These are phyloP conservation scores for Eupleurogrammus muticus DNA, from an alignment of 2,797 vertebrate genomes.

Conservation along the genomic window DNA sequence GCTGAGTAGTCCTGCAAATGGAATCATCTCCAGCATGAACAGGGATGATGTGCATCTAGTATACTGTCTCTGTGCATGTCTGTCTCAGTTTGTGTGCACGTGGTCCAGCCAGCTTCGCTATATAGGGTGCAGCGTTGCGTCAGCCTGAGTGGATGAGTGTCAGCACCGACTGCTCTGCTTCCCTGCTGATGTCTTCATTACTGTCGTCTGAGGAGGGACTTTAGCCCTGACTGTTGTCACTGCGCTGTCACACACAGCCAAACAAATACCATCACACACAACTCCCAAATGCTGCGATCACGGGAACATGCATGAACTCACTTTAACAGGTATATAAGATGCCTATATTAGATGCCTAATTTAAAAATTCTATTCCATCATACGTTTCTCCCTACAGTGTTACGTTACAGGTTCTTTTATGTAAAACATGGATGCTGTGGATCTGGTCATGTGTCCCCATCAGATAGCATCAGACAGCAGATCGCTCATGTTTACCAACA, in stretches of 20 bases:
- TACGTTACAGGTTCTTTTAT: conserved; percentile 26
- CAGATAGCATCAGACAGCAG: conserved; percentile 39
- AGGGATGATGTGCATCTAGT: conserved; percentile 65
- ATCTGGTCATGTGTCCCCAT: conserved; percentile 54
- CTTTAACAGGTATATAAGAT: too few relatives aligned
- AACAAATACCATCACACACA: conserved; percentile 6
- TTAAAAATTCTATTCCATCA: background rate
- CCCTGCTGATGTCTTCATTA: conserved; percentile 67
- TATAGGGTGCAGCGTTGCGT: conserved; percentile 28
- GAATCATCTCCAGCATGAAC: conserved; percentile 58
- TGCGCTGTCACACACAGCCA: conserved; percentile 27
- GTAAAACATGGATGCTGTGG: conserved; percentile 20
- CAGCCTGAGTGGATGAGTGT: conserved; percentile 61
- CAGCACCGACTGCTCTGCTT: conserved; percentile 41
- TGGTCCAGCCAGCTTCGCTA: conserved; percentile 16
- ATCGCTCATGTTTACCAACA: conserved; percentile 57
- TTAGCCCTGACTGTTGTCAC: conserved; percentile 48
- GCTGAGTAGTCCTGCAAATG: conserved; percentile 63
- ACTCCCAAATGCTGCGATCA: background rate
- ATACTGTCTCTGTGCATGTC: conserved; percentile 40
- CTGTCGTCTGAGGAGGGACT: conserved; percentile 41
- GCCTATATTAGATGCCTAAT: background rate
- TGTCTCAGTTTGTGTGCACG: conserved; percentile 1
- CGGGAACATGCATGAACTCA: background rate
- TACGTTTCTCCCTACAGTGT: conserved; percentile 14